phyloP scores from a whole-genome alignment of 2,113 vertebrate species.

The Arizona elegans region DNA sequence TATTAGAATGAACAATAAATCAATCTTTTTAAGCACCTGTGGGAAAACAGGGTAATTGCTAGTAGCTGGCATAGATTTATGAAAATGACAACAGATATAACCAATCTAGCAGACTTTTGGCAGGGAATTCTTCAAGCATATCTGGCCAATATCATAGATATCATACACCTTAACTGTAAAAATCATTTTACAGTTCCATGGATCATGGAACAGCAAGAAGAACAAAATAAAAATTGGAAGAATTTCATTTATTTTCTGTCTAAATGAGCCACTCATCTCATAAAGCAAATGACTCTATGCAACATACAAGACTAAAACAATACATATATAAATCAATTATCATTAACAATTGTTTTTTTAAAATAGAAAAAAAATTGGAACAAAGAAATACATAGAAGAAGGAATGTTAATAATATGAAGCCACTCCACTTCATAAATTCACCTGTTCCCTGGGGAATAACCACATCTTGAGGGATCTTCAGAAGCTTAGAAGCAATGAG shows the following conservation, averaged over 20 bases:
- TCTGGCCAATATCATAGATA: not conserved
- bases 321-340: not conserved
- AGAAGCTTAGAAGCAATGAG: too few relatives aligned
- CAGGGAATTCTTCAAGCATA: not conserved
- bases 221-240: not conserved
- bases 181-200: not conserved
- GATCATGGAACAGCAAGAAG: not conserved
- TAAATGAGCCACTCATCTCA: not conserved
- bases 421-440: too few relatives aligned
- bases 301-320: not conserved
- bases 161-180: not conserved
- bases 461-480: too few relatives aligned
- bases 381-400: too few relatives aligned
- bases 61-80: conserved; percentile 26
- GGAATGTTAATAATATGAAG: too few relatives aligned
- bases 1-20: conserved; percentile 29
- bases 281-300: not conserved
- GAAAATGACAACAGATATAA: conserved; percentile 13
- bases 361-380: not conserved
- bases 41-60: conserved; percentile 25
- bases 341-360: not conserved
- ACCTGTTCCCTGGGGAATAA: too few relatives aligned
- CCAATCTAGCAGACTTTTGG: not conserved
- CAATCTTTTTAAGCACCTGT: conserved; percentile 23
- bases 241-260: not conserved